Percentiles rank a stretch among this genome's conserved stretches.
Evolutionary conservation across 1,140 invertebrate species (phyloP).

Genomic region (Sitodiplosis mosellana): DNA sequence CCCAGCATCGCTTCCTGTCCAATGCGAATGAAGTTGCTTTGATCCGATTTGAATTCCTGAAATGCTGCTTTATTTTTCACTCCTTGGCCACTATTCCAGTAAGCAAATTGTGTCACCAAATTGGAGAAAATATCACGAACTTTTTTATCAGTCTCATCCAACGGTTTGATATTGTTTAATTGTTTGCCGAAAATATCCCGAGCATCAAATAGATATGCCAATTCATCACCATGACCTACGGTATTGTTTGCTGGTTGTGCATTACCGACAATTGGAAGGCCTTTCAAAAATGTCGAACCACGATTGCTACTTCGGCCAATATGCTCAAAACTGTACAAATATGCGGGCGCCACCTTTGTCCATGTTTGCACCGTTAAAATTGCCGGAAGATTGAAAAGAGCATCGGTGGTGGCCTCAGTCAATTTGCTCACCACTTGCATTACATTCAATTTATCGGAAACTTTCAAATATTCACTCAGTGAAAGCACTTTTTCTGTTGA

Average conservation of each 20-base stretch:
- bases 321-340: conserved; percentile 56
- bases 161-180: conserved; percentile 14
- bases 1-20: conserved; percentile 24
- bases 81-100: conserved; percentile 20
- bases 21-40: conserved; percentile 34
- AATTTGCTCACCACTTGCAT: conserved; percentile 20
- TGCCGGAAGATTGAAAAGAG: conserved; percentile 51
- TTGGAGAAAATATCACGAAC: conserved; percentile 40
- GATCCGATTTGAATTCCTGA: conserved; percentile 25
- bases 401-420: conserved; percentile 34
- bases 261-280: conserved; percentile 32
- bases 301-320: conserved; percentile 32
- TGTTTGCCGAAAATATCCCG: conserved; percentile 36
- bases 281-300: conserved; percentile 38
- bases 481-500: neutral
- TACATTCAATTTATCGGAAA: conserved; percentile 14
- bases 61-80: conserved; percentile 16
- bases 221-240: conserved; percentile 40
- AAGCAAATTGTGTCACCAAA: conserved; percentile 44
- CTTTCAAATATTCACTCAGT: conserved; percentile 17
- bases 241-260: conserved; percentile 24
- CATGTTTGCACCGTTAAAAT: conserved; percentile 45
- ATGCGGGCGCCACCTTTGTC: conserved; percentile 36
- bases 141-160: conserved; percentile 31
- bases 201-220: conserved; percentile 45